Percentiles rank a stretch among this genome's conserved stretches.
Conservation (phyloP, 2,888 invertebrate genomes). For the Alitta virens region DNA sequence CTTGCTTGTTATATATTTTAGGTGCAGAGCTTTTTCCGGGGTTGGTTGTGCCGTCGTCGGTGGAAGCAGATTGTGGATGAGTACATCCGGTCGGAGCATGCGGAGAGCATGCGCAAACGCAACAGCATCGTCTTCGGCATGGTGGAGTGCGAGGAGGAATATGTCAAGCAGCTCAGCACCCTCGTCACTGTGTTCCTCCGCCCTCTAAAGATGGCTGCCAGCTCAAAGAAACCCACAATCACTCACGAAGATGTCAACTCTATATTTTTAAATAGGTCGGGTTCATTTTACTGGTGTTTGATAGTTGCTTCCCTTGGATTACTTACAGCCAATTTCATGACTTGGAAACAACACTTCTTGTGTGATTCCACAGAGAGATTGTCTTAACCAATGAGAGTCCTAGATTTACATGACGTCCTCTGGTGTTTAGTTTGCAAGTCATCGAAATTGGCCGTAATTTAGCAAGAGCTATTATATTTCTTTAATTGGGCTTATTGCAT, state of each 20-base stretch:
- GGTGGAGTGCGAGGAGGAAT: slow-evolving; percentile 92
- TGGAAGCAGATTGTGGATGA: slow-evolving; percentile 95
- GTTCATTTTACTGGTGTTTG: too few relatives aligned
- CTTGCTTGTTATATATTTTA: slow-evolving; percentile 32
- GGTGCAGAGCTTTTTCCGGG: slow-evolving; percentile 85
- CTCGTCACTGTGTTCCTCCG: slow-evolving; percentile 82
- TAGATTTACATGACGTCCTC: too few relatives aligned
- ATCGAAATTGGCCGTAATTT: too few relatives aligned
- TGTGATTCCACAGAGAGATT: too few relatives aligned
- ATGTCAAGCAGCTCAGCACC: slow-evolving; percentile 84
- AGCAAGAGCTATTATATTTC: too few relatives aligned
- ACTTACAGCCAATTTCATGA: too few relatives aligned
- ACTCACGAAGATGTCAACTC: slow-evolving; percentile 92
- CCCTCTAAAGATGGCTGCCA: slow-evolving; percentile 86
- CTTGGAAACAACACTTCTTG: too few relatives aligned
- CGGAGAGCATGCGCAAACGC: slow-evolving; percentile 87
- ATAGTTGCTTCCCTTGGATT: too few relatives aligned
- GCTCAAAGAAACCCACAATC: slow-evolving; percentile 87
- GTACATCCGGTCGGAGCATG: slow-evolving; percentile 90
- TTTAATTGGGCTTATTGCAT: too few relatives aligned
- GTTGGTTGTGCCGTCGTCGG: slow-evolving; percentile 84
- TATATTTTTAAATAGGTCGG: slow-evolving; percentile 78
- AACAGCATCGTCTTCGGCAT: slow-evolving; percentile 73
- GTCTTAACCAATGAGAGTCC: too few relatives aligned
- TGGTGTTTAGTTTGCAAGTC: too few relatives aligned